Percentiles rank a stretch among this genome's conserved stretches.
Evolutionary conservation across 2,797 vertebrate genomes (phyloP).

Genomic region (Eremophila alpestris): DNA sequence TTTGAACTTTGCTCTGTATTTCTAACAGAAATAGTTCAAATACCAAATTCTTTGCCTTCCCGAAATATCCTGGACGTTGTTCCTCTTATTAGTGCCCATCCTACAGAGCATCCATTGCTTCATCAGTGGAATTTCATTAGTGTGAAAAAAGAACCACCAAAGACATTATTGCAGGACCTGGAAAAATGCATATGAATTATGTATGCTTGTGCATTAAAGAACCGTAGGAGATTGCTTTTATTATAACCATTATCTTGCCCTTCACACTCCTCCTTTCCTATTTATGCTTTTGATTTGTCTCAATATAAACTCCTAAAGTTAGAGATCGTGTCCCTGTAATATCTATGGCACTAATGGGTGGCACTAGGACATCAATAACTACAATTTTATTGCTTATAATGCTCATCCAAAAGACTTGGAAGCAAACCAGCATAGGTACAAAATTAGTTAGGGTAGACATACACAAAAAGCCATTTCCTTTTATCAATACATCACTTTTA

Average conservation of each 20-base stretch:
- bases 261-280: not conserved
- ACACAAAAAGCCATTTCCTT: not conserved
- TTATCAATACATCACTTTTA: not conserved
- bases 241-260: not conserved
- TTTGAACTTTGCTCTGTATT: not conserved
- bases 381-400: not conserved
- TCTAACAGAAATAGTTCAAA: not conserved
- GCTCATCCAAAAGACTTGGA: not conserved
- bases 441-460: not conserved
- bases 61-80: not conserved
- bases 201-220: not conserved
- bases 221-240: not conserved
- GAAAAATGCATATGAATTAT: not conserved
- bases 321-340: not conserved
- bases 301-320: not conserved
- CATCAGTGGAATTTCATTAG: not conserved
- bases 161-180: not conserved
- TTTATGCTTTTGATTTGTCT: not conserved
- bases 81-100: not conserved
- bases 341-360: not conserved
- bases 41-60: not conserved
- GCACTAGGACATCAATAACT: not conserved
- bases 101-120: not conserved
- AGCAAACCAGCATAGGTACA: constrained; percentile 21
- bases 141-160: not conserved